Percentiles rank a stretch among this genome's conserved stretches.
Conservation (phyloP, 1,140 invertebrate genomes). For the Chelonus insularis region DNA sequence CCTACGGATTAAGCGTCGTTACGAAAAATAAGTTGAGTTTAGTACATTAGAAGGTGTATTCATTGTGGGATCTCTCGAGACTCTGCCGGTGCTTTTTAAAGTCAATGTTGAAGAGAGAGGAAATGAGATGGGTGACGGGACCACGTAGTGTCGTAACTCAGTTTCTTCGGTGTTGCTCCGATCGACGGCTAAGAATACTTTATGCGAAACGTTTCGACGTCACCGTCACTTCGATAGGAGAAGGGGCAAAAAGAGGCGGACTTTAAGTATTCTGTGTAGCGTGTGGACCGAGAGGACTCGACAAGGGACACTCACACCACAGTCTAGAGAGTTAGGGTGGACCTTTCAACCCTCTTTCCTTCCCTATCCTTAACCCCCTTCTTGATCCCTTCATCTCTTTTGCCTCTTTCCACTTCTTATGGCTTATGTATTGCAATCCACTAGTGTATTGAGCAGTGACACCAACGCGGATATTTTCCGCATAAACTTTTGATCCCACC, state of each 20-base stretch:
- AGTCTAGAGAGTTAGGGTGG: not conserved
- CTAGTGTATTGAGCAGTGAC: not conserved
- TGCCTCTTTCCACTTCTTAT: no score
- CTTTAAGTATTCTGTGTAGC: no score
- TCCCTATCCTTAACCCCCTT: no score
- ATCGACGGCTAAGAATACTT: slow-evolving; percentile 52
- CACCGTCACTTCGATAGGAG: slow-evolving; percentile 34
- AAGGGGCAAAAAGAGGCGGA: slow-evolving; percentile 3
- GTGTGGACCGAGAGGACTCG: not conserved
- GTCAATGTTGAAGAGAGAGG: slow-evolving; percentile 8
- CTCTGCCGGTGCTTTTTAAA: no score
- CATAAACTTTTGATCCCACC: slow-evolving; percentile 24
- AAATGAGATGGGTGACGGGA: slow-evolving; percentile 28
- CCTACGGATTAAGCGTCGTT: not conserved
- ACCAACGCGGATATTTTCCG: not conserved
- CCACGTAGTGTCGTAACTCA: slow-evolving; percentile 46
- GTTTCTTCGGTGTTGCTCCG: slow-evolving; percentile 37
- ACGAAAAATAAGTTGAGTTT: slow-evolving; percentile 12
- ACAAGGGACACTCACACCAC: slow-evolving; percentile 8
- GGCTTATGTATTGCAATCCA: not conserved
- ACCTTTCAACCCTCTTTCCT: no score
- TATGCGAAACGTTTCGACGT: slow-evolving; percentile 52
- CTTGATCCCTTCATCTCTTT: no score
- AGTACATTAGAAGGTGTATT: slow-evolving; percentile 15
- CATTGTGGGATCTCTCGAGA: slow-evolving; percentile 20